Evolutionary conservation across 2,888 invertebrate genomes (phyloP), one percentile per base, ranked within the genome.

Genomic region (Diloba caeruleocephala): DNA sequence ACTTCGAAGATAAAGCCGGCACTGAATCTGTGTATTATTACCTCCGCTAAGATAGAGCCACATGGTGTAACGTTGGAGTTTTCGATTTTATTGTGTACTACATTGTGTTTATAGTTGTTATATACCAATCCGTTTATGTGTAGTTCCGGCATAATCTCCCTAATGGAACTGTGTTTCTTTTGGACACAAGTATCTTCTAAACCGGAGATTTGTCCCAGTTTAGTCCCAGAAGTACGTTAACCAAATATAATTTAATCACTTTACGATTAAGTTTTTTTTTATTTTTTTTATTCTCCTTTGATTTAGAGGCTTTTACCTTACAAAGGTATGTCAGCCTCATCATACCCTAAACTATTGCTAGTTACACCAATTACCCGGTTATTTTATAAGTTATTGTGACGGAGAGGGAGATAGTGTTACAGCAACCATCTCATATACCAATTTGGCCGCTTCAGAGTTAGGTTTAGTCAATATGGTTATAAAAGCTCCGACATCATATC

Each of bases 181-280:
- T 79, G 67, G 68, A 68, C 62, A 62, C 54, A 68, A 65, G 60
- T 59, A 72, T 78, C 70, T 74, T 74, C 55, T 59, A 29, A 59
- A 53, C 54, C 66, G 67, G 71, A 74, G 78, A 80, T 85, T 81
- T 84, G 85, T 79, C 83, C 85, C 70, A 85, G 74, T 86, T 81
- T 74, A 71, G 73, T 74, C 58, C 72, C 64, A 79, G 82, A 89
- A 87, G 70, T 84, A 69, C 84, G 85, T 78, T 86, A 85, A 82
- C 79, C 79, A 81, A 86, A 86, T 85, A 84, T 78, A 82, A 80
- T 80, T 79, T 80, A 74, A 84, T 85, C 77, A 73, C 71, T 73
- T 68, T 49, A 66, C 70, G 77, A 79, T 80, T 78, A 76, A 78
- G 63, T 77, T 75, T n/a, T n/a, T n/a, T n/a, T n/a, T n/a, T n/a